A percentile compares a stretch with the other conserved stretches of the same genome.
Evolutionary conservation across 2,888 invertebrate species (phyloP).

Genomic region (Apodemia mormo): DNA sequence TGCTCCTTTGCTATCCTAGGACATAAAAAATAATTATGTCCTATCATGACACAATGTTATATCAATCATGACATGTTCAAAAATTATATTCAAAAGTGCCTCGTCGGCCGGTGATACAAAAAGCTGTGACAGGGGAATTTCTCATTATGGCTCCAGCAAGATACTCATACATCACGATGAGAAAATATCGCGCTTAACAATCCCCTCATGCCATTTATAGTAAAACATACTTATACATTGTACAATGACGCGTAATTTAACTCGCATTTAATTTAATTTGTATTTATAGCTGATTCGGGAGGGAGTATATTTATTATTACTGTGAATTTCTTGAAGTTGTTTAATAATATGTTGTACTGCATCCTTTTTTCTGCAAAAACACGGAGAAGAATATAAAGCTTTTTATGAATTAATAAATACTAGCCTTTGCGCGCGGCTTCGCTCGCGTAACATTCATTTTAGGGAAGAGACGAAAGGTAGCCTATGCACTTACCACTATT

Average conservation of each 20-base stretch:
- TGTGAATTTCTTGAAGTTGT: no score
- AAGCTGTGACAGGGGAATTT: conserved; percentile 77
- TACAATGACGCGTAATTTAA: conserved; percentile 37
- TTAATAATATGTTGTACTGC: no score
- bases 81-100: conserved; percentile 55
- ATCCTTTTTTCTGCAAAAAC: no score
- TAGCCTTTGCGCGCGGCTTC: no score
- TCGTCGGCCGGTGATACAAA: conserved; percentile 59
- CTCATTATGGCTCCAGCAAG: conserved; percentile 73
- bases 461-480: no score
- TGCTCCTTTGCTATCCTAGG: no score
- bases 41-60: conserved; percentile 38
- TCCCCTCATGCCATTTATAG: conserved; percentile 66
- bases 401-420: no score
- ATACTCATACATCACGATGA: conserved; percentile 74
- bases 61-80: conserved; percentile 43
- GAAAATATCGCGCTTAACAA: conserved; percentile 74
- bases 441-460: no score
- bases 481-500: no score
- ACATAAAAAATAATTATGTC: no score
- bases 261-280: conserved; percentile 17
- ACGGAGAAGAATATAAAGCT: no score
- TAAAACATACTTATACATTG: conserved; percentile 45
- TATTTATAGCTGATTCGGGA: not conserved
- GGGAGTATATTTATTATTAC: no score